phyloP scores from a whole-genome alignment of 1,140 invertebrate genomes.

The Diabrotica undecimpunctata region DNA sequence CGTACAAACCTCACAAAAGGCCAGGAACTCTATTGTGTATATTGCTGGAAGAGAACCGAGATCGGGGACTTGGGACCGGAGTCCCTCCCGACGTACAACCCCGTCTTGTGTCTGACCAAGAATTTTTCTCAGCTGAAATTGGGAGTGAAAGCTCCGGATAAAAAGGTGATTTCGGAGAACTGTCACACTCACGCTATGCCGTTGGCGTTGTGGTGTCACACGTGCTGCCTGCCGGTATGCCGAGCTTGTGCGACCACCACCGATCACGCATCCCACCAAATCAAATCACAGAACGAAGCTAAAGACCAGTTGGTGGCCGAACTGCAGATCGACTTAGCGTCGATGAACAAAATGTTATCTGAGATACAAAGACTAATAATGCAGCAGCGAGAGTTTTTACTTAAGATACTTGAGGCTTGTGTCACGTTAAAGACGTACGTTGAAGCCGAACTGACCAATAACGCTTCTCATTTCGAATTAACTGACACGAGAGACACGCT shows the following conservation, averaged over 20 bases:
- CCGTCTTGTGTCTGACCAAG: constrained; percentile 60
- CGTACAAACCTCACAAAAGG: constrained; percentile 60
- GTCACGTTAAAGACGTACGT: constrained; percentile 69
- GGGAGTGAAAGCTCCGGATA: constrained; percentile 47
- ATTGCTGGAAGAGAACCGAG: constrained; percentile 66
- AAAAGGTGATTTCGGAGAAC: constrained; percentile 54
- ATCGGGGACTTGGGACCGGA: constrained; percentile 59
- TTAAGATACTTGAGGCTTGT: constrained; percentile 70
- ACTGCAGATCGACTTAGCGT: constrained; percentile 52
- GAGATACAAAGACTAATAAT: constrained; percentile 62
- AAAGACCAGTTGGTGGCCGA: constrained; percentile 64
- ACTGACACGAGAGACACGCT: constrained; percentile 61
- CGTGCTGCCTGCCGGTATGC: constrained; percentile 63
- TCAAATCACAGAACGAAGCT: constrained; percentile 64
- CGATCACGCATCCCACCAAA: constrained; percentile 62
- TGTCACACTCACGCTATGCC: constrained; percentile 72
- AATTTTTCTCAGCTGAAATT: constrained; percentile 57
- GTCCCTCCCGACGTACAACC: constrained; percentile 61
- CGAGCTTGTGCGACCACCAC: constrained; percentile 62
- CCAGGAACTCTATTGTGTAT: constrained; percentile 62
- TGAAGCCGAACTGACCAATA: constrained; percentile 66
- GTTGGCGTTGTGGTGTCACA: constrained; percentile 66
- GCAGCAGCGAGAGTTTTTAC: constrained; percentile 66
- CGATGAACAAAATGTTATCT: constrained; percentile 51
- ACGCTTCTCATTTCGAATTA: constrained; percentile 61